Percentiles rank a stretch among this genome's conserved stretches.
Conservation (phyloP, 2,113 vertebrate species). For the Lichenostomus cassidix region DNA sequence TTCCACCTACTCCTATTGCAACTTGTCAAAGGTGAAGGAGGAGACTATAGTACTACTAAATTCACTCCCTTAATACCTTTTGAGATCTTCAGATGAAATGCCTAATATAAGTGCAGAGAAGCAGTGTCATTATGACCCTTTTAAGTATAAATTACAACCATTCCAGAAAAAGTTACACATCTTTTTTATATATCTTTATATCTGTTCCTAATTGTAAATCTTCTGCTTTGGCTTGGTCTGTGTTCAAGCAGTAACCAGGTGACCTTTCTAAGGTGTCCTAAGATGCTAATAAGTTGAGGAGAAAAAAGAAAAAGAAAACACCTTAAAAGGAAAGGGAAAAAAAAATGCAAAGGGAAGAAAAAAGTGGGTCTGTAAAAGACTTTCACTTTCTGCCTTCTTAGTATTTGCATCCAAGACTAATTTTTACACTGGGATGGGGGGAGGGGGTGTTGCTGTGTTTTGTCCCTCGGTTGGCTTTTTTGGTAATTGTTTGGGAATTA, state of each 20-base stretch:
- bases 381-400: slow-evolving; percentile 1
- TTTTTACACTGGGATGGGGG: background rate
- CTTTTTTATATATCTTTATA: background rate
- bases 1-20: background rate
- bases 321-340: background rate
- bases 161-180: background rate
- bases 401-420: background rate
- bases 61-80: background rate
- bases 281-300: background rate
- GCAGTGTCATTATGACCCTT: background rate
- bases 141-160: background rate
- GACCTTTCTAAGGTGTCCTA: background rate
- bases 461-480: background rate
- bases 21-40: background rate
- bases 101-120: background rate
- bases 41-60: background rate
- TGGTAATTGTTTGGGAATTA: slow-evolving; percentile 28
- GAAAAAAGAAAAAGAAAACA: background rate
- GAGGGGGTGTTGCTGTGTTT: background rate
- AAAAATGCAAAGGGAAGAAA: background rate
- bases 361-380: background rate
- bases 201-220: background rate
- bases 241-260: background rate
- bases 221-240: background rate
- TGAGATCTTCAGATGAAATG: background rate